Evolutionary conservation across 2,797 vertebrate genomes (phyloP), one percentile per base, ranked within the genome.

Genomic region (Lepus oiostolus): DNA sequence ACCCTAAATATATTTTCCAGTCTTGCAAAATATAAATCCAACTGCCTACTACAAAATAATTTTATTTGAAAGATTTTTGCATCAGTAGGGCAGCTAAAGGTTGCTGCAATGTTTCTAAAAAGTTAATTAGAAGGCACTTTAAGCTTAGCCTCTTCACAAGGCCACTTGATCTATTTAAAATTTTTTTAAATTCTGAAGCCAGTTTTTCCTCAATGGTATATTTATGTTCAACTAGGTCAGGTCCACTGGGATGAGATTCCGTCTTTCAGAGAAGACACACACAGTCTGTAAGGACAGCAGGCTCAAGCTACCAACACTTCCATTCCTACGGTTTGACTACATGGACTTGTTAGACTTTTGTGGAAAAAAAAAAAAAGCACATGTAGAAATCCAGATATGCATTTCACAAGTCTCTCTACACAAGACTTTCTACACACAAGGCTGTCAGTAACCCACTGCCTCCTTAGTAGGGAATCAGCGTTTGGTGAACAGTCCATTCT

Each of bases 91-190:
- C 9, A 75, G 92, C 76, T 82, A 96, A 30, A 96, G 95, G 91
- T 88, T 90, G 85, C 80, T 92, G 89, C 11, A 95, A 60, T 85
- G 93, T 88, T 96, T 79, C 88, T 83, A 83, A 93, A 94, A 97
- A 97, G 96, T 94, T 97, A 98, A 96, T 97, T 90, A 86, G 90
- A 84, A 84, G 96, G 91, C 96, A 94, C 94, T 96, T 97, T 94
- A 96, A 97, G 97, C 96, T 97, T 94, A 80, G 72, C 97, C 91
- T 96, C 75, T 96, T 96, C 93, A 93, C 0, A 77, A 95, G 70
- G 97, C 96, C 90, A 92, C 96, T 88, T 87, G 96, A 98, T 96
- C 97, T 97, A 97, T 97, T 97, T 95, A 96, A 88, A 98, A 96
- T 88, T 96, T 97, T 96, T 74, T 96, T 96, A 97, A 97, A 97